These are phyloP conservation scores for Paramacrobiotus metropolitanus DNA, from an alignment of 1,140 invertebrate genomes.

Conservation along the genomic window DNA sequence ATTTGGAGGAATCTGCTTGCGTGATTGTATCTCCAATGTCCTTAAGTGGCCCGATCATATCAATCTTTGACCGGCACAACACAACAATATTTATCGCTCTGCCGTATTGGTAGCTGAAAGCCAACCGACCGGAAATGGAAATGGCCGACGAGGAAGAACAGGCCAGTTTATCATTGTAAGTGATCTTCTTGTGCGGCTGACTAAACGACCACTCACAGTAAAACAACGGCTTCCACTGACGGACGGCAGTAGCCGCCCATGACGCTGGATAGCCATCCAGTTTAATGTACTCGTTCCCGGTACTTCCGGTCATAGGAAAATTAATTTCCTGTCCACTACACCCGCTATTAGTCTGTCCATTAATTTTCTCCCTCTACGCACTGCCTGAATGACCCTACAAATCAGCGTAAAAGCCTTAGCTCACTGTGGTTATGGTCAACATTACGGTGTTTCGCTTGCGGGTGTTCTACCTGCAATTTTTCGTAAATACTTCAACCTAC, in stretches of 20 bases:
- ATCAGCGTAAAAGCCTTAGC: too few relatives aligned
- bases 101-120: background rate
- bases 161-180: background rate
- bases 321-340: conserved; percentile 6
- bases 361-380: background rate
- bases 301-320: background rate
- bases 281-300: background rate
- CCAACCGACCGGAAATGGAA: too few relatives aligned
- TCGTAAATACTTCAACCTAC: background rate
- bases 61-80: too few relatives aligned
- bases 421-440: too few relatives aligned
- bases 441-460: too few relatives aligned
- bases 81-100: too few relatives aligned
- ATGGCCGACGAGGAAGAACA: conserved; percentile 1
- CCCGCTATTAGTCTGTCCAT: background rate
- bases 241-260: background rate
- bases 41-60: too few relatives aligned
- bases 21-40: too few relatives aligned
- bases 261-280: background rate
- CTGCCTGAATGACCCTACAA: background rate
- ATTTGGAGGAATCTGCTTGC: too few relatives aligned
- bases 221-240: background rate
- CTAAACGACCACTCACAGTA: background rate
- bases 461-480: too few relatives aligned
- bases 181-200: background rate